phyloP scores from a whole-genome alignment of 2,113 vertebrate species.

The Thalassarche chlororhynchos region DNA sequence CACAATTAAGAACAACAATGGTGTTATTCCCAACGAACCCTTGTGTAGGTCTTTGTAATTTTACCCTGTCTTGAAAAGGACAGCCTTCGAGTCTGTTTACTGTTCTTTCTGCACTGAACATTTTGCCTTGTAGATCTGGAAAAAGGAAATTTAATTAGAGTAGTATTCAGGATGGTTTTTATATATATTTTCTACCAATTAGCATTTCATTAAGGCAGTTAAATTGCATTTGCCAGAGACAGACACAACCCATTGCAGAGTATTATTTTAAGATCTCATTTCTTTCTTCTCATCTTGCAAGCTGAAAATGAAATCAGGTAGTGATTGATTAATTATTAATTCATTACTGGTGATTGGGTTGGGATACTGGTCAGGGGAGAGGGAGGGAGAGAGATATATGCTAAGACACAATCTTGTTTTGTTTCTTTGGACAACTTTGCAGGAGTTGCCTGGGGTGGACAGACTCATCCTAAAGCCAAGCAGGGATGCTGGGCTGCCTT shows the following conservation, averaged over 20 bases:
- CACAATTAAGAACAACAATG: slow-evolving; percentile 1
- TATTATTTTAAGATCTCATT: slow-evolving; percentile 67
- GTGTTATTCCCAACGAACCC: not conserved
- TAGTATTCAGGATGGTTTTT: slow-evolving; percentile 51
- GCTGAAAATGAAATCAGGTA: slow-evolving; percentile 61
- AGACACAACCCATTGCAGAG: slow-evolving; percentile 43
- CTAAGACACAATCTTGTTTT: not conserved
- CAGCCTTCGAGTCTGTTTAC: slow-evolving; percentile 11
- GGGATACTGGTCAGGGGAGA: not conserved
- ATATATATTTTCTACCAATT: slow-evolving; percentile 74
- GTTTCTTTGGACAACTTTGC: not conserved
- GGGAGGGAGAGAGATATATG: not conserved
- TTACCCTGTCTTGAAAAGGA: not conserved
- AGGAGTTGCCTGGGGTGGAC: not conserved
- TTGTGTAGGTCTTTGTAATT: not conserved
- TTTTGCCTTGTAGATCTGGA: slow-evolving; percentile 29
- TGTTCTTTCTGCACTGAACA: not conserved
- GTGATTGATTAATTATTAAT: slow-evolving; percentile 65
- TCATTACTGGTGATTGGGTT: slow-evolving; percentile 23
- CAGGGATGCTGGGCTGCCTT: not conserved
- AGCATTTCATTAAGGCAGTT: slow-evolving; percentile 76
- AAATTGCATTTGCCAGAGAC: slow-evolving; percentile 73
- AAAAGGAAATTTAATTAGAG: slow-evolving; percentile 63
- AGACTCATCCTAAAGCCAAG: not conserved
- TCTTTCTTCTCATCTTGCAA: slow-evolving; percentile 13